These are phyloP conservation scores for Reticulitermes lucifugus DNA, from an alignment of 2,888 invertebrate genomes.

Conservation along the genomic window DNA sequence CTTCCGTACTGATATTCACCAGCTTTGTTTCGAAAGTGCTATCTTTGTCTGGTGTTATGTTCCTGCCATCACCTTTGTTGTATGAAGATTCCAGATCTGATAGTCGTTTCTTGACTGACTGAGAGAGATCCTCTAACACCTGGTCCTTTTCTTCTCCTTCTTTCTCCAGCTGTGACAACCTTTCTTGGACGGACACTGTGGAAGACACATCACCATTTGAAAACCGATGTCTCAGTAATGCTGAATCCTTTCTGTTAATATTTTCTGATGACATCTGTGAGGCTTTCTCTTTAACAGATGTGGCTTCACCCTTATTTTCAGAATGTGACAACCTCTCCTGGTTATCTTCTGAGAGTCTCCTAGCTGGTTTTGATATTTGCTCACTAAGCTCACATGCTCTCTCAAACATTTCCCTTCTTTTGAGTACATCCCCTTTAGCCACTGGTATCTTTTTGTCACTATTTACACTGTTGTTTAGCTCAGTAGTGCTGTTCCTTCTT, in stretches of 20 bases:
- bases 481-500: conserved; percentile 58
- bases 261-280: conserved; percentile 49
- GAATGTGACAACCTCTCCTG: background rate
- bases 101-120: conserved; percentile 50
- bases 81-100: conserved; percentile 48
- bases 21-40: conserved; percentile 53
- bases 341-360: conserved; percentile 14
- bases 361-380: conserved; percentile 13
- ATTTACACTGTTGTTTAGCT: conserved; percentile 64
- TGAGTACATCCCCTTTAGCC: conserved; percentile 81
- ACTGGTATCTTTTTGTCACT: conserved; percentile 49
- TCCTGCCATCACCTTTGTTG: conserved; percentile 41
- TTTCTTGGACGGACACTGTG: conserved; percentile 54
- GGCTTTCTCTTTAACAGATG: conserved; percentile 58
- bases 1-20: conserved; percentile 50
- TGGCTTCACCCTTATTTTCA: conserved; percentile 47
- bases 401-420: conserved; percentile 86
- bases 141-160: conserved; percentile 50
- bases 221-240: conserved; percentile 63
- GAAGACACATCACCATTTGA: conserved; percentile 71
- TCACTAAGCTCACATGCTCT: conserved; percentile 63
- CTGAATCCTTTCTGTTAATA: conserved; percentile 37
- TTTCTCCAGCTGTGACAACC: conserved; percentile 56
- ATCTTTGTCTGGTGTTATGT: conserved; percentile 53
- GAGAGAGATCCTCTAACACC: conserved; percentile 29